A percentile compares a stretch with the other conserved stretches of the same genome.
These are phyloP conservation scores for Patiria pectinifera DNA, from an alignment of 53 echinoderm and acorn worm species.

Conservation along the genomic window DNA sequence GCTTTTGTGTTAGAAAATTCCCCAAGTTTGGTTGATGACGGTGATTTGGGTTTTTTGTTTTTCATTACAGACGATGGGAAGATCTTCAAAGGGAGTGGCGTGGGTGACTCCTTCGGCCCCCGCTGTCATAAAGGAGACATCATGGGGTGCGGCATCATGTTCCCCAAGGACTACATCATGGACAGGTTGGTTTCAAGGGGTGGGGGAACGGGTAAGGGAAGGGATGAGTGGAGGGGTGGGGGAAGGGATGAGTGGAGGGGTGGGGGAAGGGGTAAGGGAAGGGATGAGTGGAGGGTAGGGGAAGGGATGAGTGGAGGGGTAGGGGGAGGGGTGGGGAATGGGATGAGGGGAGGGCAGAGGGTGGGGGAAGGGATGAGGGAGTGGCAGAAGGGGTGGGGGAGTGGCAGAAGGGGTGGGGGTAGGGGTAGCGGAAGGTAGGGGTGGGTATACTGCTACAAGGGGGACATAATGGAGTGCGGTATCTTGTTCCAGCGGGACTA, in stretches of 20 bases:
- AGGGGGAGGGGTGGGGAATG: background rate
- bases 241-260: background rate
- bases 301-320: background rate
- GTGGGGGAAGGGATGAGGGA: background rate
- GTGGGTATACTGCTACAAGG: no score
- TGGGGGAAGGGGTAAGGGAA: no score
- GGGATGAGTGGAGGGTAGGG: no score
- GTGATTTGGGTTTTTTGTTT: background rate
- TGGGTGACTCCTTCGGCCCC: slow-evolving; percentile 94
- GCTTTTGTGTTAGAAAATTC: no score
- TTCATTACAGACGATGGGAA: slow-evolving; percentile 88
- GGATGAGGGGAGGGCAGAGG: background rate
- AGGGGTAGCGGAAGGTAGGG: background rate
- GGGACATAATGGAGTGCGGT: no score
- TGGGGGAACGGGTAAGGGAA: no score
- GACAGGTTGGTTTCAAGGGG: slow-evolving; percentile 74
- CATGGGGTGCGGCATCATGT: slow-evolving; percentile 99
- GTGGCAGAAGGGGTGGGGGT: background rate
- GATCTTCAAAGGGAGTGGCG: slow-evolving; percentile 93
- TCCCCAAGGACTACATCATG: slow-evolving; percentile 88
- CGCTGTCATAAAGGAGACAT: slow-evolving; percentile 97
- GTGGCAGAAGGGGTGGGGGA: background rate
- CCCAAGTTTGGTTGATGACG: no score
- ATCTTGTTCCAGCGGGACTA: no score
- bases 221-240: background rate